Evolutionary conservation across 1,140 invertebrate species (phyloP), one percentile per base, ranked within the genome.

Genomic region (Ceratina australensis): DNA sequence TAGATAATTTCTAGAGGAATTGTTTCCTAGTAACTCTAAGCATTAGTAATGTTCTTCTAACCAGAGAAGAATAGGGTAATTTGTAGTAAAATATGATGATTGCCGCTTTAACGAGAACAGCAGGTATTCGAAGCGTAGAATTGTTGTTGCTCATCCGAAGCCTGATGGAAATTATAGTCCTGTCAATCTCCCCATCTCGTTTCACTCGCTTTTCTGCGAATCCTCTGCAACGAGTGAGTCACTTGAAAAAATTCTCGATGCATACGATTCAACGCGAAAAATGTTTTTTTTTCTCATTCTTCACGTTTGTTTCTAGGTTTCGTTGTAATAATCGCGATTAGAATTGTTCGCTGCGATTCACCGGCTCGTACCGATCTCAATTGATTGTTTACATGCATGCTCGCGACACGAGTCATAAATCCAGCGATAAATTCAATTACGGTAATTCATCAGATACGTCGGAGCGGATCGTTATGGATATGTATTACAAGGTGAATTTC

Each of bases 401-500:
- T 10, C 33, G 33, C 33, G 33, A 42, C 33, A 10, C 33, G 33
- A 42, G 33, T 10, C 33, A 42, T 42, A 42, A 42, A 42, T 42
- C 33, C 33, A 42, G 33, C 33, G 33, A 42, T 42, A 42, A 42
- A 54, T 71, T 71, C 68, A 47, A 59, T 71, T 47, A 59, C 59
- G 3, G 33, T 20, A 26, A 71, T 57, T 20, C 4, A 42, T 71
- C 54, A 59, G 68, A 59, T 20, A 47, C 4, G 28, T 22, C 54
- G 52, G 13, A n/a, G 42, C 54, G 28, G 0, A 24, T 59, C 7
- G 42, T 57, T 68, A 33, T 28, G 54, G 22, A 71, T 47, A 71
- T 71, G 56, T 71, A 71, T 71, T 71, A 71, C 68, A 71, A 71
- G 68, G 68, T 69, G 28, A 69, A 24, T 72, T 61, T 61, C 57